Base-by-base conservation (phyloP, 2,888 invertebrate species). In the Panorpa germanica region DNA sequence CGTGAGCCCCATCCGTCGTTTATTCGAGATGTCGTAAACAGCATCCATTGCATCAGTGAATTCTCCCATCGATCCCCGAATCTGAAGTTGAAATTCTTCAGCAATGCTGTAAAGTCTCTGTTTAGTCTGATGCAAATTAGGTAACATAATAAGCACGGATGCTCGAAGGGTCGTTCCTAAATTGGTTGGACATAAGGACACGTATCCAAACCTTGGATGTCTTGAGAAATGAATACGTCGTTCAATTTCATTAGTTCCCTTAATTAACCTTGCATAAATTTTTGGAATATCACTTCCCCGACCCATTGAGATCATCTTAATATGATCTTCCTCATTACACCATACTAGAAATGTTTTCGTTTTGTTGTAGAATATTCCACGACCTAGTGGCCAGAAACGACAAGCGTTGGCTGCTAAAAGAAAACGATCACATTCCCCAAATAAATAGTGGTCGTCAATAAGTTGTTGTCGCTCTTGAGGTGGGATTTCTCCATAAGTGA, bases 181-280 rank as follows among this genome's bases (percentile, higher is more conserved):
- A 49, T 77, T 75, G 35, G 67, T 66, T 27, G 75, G 75, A 42
- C 73, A 73, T 46, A 73, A 70, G 15, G 71, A 71, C 35, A 76
- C 47, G 50, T 59, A 70, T 19, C 77, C 77, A 39, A 73, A 60
- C 21, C 65, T 61, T 2, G 62, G 55, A 45, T 70, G 63, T 25
- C 60, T 64, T 2, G 57, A 55, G 48, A 73, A 71, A 4, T 53
- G 47, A 18, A 65, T 41, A 32, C 53, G 51, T 37, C 55, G 54
- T 40, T 64, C 64, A 25, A 69, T 52, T 32, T 57, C 52, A 29
- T 57, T 53, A 22, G 69, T 52, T 12, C 60, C 53, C 15, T 44
- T 45, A 11, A 64, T 57, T 36, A 70, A 46, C 24, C 69, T 57
- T 37, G 55, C 52, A 44, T 61, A 65, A 14, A 67, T 61, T 53